Conservation (phyloP, 1,140 invertebrate genomes). For the Drosophila azteca region DNA sequence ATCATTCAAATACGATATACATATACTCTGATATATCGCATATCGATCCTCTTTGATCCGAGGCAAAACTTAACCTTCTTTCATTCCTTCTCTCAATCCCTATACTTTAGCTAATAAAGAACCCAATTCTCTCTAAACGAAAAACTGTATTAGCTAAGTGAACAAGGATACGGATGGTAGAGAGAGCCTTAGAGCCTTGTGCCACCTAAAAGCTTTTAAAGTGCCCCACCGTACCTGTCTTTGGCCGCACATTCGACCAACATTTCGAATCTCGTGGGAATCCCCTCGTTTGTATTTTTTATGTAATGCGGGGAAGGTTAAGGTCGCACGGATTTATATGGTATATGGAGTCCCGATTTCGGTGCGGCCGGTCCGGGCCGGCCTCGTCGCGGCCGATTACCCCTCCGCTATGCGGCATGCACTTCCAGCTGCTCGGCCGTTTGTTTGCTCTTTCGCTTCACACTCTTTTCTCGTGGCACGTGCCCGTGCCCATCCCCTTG, state of each 20-base stretch:
- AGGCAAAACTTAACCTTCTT: too few species aligned
- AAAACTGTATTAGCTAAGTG: constrained; percentile 36
- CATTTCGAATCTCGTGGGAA: constrained; percentile 34
- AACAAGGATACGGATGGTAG: constrained; percentile 9
- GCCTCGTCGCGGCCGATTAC: constrained; percentile 40
- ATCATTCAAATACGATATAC: too few species aligned
- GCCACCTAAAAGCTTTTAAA: constrained; percentile 33
- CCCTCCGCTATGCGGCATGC: constrained; percentile 26
- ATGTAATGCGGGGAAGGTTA: constrained; percentile 21
- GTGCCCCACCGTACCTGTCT: constrained; percentile 33
- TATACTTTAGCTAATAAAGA: constrained; percentile 12
- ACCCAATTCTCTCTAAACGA: neutral
- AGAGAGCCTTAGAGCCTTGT: neutral
- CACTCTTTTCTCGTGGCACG: constrained; percentile 26
- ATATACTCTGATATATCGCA: too few species aligned
- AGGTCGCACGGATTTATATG: constrained; percentile 42
- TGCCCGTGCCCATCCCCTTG: neutral
- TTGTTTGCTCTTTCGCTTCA: constrained; percentile 21
- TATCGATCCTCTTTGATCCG: too few species aligned
- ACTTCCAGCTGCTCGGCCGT: constrained; percentile 9
- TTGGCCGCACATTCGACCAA: neutral
- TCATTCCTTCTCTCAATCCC: neutral
- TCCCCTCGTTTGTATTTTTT: constrained; percentile 17
- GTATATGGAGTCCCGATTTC: constrained; percentile 24
- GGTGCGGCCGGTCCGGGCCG: neutral